Evolutionary conservation across 2,113 vertebrate species (phyloP), one percentile per base, ranked within the genome.

Genomic region (Microtus oregoni): DNA sequence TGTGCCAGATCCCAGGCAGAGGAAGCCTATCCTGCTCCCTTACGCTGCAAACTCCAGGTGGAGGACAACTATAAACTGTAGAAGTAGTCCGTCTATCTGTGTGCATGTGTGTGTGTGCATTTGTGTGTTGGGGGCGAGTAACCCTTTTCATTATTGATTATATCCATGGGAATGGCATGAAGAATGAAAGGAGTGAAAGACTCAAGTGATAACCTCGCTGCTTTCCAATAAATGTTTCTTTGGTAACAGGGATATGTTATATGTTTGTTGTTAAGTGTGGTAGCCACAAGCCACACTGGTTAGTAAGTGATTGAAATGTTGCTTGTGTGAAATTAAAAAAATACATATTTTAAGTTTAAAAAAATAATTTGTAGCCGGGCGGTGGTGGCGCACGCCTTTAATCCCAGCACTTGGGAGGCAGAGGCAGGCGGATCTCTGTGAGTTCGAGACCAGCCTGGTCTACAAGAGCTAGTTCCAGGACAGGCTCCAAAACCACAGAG

Each of bases 281-380:
- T 81, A 92, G 50, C 65, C 81, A 88, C 41, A 83, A 81, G 47
- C 61, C 78, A 44, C 26, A 28, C 15, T 70, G 70, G 52, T 68
- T 86, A 1, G 32, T 89, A 35, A 89, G 78, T 35, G 38, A n/a
- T 92, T 79, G 85, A 94, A 95, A 85, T 96, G n/a, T 70, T 63
- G 38, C 85, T 68, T 55, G 10, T 78, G 38, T 93, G 35, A 95
- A 92, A 72, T 73, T 92, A 83, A 41, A 61, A 61, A 14, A 89
- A 89, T 19, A 86, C 41, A 67, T 78, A 70, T 90, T 89, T 94
- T 58, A 95, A 95, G 81, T 73, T 85, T 91, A 70, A 91, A 85
- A 52, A 6, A 24, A 72, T 9, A 28, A n/a, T 28, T 10, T 55
- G 17, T 89, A 30, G n/a, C n/a, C n/a, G n/a, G n/a, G n/a, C n/a